Evolutionary conservation across 2,113 vertebrate species (phyloP), one percentile per base, ranked within the genome.

Genomic region (Cheirogaleus medius): DNA sequence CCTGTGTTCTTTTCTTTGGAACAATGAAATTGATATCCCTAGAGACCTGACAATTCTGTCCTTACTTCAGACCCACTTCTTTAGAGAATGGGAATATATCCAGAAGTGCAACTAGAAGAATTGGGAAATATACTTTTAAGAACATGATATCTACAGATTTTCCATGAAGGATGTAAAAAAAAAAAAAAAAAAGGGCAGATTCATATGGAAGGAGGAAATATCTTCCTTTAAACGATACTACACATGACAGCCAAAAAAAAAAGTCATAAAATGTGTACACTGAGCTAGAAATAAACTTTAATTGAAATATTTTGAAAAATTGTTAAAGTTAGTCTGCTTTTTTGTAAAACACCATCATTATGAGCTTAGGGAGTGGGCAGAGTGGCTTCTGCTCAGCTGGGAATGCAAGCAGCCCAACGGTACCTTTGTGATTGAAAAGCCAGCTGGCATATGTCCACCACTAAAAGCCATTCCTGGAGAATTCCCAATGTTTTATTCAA

Each of bases 201-300:
- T 88, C 54, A 77, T 60, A 76, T 17, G 34, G 14, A 63, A 77
- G 39, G 20, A 96, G 34, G 23, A 87, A 80, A 81, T 23, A 18
- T 39, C 52, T 52, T 44, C 4, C 44, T 92, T 87, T 87, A 81
- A 85, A 56, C 44, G 56, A 39, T 11, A 18, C 23, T 9, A 63
- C 29, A 54, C 14, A 37, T 7, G 56, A 37, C 29, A 89, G 37
- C 27, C 56, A 44, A 64, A 74, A 56, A 73, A 56, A 82, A 64
- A 73, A 71, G 58, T 42, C 29, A 37, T 64, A 74, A 93, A 58
- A 60, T 58, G 60, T 77, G 78, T 76, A 39, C 87, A 58, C 10
- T 58, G 93, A 94, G 58, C 37, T 90, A 74, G 58, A 77, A 94
- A 84, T 81, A 90, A 90, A 44, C 37, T 37, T 47, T 58, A 90